phyloP scores from a whole-genome alignment of 2,888 invertebrate species.

The Drosophila tanythrix region DNA sequence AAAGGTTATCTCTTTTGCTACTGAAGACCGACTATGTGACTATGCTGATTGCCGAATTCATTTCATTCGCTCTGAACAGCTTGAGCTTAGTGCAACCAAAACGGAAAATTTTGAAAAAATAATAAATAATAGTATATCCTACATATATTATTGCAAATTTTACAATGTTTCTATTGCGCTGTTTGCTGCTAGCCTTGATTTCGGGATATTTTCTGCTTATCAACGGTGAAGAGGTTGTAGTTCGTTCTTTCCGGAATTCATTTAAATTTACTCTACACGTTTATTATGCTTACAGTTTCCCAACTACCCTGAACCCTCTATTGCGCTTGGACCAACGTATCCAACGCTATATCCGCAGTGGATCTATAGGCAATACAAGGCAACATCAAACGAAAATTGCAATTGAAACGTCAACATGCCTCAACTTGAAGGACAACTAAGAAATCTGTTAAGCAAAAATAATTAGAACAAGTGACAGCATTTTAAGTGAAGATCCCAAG shows the following conservation, averaged over 20 bases:
- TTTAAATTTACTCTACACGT: neutral
- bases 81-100: conserved; percentile 21
- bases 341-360: no score
- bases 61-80: conserved; percentile 23
- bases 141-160: neutral
- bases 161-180: conserved; percentile 27
- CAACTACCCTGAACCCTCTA: no score
- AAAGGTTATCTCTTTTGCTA: no score
- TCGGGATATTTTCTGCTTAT: neutral
- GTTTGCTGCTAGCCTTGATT: conserved; percentile 9
- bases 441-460: neutral
- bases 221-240: neutral
- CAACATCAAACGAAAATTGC: neutral
- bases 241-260: neutral
- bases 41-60: no score
- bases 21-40: no score
- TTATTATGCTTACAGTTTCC: conserved; percentile 1
- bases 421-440: neutral
- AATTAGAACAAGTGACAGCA: neutral
- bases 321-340: no score
- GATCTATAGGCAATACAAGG: no score
- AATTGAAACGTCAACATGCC: neutral
- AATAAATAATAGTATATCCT: neutral
- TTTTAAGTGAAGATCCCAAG: conserved; percentile 30
- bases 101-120: neutral